Percentiles rank a stretch among this genome's conserved stretches.
Evolutionary conservation across 1,140 invertebrate genomes (phyloP).

Genomic region (Olivierus martensii): DNA sequence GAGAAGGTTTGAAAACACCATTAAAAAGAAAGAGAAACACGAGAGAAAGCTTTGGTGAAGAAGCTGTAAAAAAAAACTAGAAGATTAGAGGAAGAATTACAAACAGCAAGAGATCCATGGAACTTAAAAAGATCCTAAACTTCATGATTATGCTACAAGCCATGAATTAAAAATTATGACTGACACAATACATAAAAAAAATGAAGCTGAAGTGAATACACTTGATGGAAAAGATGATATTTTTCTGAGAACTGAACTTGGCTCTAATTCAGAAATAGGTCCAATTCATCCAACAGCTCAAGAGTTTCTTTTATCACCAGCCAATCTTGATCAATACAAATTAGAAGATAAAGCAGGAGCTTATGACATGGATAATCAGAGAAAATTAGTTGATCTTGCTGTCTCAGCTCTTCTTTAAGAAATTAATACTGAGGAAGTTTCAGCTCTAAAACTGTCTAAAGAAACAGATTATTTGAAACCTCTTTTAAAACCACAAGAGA

Average conservation of each 20-base stretch:
- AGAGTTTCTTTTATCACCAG: constrained; percentile 3
- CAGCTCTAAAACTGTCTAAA: constrained; percentile 13
- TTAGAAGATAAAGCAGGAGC: constrained; percentile 10
- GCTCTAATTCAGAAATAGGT: constrained; percentile 3
- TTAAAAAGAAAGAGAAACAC: too few relatives aligned
- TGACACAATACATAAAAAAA: constrained; percentile 2
- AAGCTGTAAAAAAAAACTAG: constrained; percentile 22
- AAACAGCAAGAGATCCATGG: constrained; percentile 14
- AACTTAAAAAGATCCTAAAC: constrained; percentile 14
- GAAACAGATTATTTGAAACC: constrained; percentile 15
- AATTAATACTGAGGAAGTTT: constrained; percentile 20
- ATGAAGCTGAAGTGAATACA: background rate
- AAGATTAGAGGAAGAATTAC: constrained; percentile 21
- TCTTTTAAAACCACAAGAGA: constrained; percentile 11
- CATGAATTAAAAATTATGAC: background rate
- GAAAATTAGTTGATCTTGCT: constrained; percentile 24
- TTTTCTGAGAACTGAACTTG: constrained; percentile 6
- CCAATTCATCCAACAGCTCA: constrained; percentile 5
- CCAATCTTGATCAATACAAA: constrained; percentile 8
- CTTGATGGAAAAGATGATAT: constrained; percentile 8
- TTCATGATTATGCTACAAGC: constrained; percentile 1
- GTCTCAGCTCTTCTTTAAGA: constrained; percentile 24
- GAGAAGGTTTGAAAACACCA: constrained; percentile 17
- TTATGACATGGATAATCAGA: constrained; percentile 18
- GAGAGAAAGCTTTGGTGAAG: constrained; percentile 9